Evolutionary conservation across 2,113 vertebrate species (phyloP).

Genomic region (Catharus bicknelli): DNA sequence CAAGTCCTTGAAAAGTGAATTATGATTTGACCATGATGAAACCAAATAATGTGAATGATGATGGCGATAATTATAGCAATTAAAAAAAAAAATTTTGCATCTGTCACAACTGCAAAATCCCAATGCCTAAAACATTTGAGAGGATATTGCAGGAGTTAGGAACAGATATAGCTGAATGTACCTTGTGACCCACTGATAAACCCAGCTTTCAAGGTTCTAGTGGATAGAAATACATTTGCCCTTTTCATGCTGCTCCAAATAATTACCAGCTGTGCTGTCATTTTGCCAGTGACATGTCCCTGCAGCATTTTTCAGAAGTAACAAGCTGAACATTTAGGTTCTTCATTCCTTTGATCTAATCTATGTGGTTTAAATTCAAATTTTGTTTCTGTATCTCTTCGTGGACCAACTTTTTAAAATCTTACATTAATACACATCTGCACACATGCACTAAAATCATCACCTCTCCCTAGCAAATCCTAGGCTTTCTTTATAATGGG

Average conservation of each 20-base stretch:
- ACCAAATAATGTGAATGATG: background rate
- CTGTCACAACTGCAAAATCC: background rate
- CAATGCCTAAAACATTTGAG: background rate
- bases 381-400: background rate
- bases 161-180: background rate
- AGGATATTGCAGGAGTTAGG: background rate
- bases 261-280: conserved; percentile 33
- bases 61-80: background rate
- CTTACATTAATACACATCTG: background rate
- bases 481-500: background rate
- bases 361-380: background rate
- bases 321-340: conserved; percentile 1
- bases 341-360: background rate
- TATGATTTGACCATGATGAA: background rate
- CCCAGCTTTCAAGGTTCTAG: background rate
- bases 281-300: background rate
- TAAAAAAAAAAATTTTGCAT: background rate
- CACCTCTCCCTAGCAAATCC: background rate
- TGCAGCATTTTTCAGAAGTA: conserved; percentile 14
- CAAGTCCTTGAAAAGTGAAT: background rate
- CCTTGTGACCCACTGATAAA: background rate
- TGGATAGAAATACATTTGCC: conserved; percentile 17
- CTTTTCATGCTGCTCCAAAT: conserved; percentile 30
- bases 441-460: background rate
- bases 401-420: background rate